Evolutionary conservation across 2,113 vertebrate genomes (phyloP).

Genomic region (Carassius gibelio): DNA sequence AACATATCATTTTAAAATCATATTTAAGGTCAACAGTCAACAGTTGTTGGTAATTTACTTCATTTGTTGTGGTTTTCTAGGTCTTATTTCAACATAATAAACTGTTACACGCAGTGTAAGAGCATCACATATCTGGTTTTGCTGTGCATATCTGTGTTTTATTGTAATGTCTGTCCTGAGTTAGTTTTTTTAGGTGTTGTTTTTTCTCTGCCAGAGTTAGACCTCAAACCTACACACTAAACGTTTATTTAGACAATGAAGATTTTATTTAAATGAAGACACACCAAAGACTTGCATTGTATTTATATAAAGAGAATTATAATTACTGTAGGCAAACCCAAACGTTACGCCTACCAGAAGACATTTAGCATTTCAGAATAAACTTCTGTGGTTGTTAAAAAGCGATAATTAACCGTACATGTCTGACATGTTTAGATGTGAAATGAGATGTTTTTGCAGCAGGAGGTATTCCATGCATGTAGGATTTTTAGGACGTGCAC

Average conservation of each 20-base stretch:
- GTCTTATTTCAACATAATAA: neutral
- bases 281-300: neutral
- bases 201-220: neutral
- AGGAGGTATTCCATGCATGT: neutral
- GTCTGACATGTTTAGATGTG: neutral
- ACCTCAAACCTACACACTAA: neutral
- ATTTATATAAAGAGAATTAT: neutral
- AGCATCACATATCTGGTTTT: neutral
- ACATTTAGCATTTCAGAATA: conserved; percentile 8
- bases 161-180: neutral
- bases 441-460: neutral
- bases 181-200: neutral
- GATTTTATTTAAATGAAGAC: neutral
- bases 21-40: neutral
- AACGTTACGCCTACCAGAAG: neutral
- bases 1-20: neutral
- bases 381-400: neutral
- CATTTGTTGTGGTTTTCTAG: neutral
- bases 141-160: neutral
- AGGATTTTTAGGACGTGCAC: neutral
- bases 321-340: neutral
- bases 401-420: neutral
- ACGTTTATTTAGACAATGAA: neutral
- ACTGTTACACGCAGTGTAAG: neutral
- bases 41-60: neutral